Conservation (phyloP, 2,797 vertebrate genomes). For the Serranus cabrilla region DNA sequence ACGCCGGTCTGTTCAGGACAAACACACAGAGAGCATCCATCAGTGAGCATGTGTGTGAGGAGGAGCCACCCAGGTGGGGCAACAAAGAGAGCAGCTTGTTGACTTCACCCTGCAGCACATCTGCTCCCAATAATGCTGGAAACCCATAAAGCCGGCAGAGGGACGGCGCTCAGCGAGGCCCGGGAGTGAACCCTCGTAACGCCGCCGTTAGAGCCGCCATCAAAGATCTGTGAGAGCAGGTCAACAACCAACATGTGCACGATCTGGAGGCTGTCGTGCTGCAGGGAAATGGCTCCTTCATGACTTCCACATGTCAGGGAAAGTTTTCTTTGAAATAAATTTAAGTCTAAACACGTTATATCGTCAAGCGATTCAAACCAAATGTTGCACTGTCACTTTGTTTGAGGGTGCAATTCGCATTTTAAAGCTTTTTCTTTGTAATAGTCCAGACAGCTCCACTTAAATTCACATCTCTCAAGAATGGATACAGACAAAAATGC, state of each 20-base stretch:
- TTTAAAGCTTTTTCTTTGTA: background rate
- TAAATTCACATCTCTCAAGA: too few species aligned
- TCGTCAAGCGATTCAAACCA: background rate
- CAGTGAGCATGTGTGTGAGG: constrained; percentile 46
- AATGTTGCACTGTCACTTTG: background rate
- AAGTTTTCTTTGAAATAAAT: background rate
- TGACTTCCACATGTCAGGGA: background rate
- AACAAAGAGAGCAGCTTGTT: constrained; percentile 21
- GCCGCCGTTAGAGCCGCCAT: constrained; percentile 13
- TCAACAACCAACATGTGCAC: constrained; percentile 11
- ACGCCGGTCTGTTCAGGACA: constrained; percentile 87
- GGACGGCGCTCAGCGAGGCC: background rate
- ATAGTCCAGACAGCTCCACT: background rate
- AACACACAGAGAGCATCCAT: constrained; percentile 28
- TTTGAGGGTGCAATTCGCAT: background rate
- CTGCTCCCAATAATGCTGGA: constrained; percentile 54
- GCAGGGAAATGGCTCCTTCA: background rate
- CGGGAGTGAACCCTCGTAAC: constrained; percentile 23
- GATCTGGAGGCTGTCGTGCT: background rate
- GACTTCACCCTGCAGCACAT: constrained; percentile 60
- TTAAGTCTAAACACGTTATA: background rate
- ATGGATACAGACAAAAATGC: too few species aligned
- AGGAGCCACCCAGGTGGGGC: constrained; percentile 47
- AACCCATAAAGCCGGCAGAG: constrained; percentile 22
- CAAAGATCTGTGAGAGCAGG: constrained; percentile 13